A percentile compares a stretch with the other conserved stretches of the same genome.
Conservation (phyloP, 35 echinoderm and acorn worm genomes). For the Lytechinus variegatus region DNA sequence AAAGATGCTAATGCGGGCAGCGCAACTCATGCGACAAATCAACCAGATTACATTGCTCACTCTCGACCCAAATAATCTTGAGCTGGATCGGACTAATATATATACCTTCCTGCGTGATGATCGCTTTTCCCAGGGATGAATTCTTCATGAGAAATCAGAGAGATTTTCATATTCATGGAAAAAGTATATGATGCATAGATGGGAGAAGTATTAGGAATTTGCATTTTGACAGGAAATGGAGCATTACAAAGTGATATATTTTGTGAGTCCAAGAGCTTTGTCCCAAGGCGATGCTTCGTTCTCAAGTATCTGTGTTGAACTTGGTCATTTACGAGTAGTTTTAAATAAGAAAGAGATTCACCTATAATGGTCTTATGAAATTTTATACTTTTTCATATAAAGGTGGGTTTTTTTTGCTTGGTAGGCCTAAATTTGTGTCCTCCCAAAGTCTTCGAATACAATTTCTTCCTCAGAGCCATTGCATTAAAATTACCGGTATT, state of each 20-base stretch:
- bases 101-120: not conserved
- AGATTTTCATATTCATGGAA: constrained; percentile 13
- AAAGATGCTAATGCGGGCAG: not conserved
- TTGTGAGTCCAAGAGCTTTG: not conserved
- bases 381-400: not conserved
- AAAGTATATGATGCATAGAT: not conserved
- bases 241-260: constrained; percentile 13
- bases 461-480: too few relatives aligned
- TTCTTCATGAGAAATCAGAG: not conserved
- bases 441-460: too few relatives aligned
- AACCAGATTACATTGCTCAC: not conserved
- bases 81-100: not conserved
- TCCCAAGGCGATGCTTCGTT: not conserved
- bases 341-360: not conserved
- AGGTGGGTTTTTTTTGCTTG: too few relatives aligned
- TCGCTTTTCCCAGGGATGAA: not conserved
- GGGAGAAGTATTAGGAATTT: not conserved
- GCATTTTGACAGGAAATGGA: constrained; percentile 2
- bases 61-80: not conserved
- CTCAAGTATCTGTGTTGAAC: not conserved
- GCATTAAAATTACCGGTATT: too few relatives aligned
- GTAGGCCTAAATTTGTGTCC: too few relatives aligned
- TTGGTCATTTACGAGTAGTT: not conserved
- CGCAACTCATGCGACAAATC: not conserved
- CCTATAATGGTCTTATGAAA: not conserved